Evolutionary conservation across 2,888 invertebrate genomes (phyloP).

Genomic region (Xanthorhoe spadicearia): DNA sequence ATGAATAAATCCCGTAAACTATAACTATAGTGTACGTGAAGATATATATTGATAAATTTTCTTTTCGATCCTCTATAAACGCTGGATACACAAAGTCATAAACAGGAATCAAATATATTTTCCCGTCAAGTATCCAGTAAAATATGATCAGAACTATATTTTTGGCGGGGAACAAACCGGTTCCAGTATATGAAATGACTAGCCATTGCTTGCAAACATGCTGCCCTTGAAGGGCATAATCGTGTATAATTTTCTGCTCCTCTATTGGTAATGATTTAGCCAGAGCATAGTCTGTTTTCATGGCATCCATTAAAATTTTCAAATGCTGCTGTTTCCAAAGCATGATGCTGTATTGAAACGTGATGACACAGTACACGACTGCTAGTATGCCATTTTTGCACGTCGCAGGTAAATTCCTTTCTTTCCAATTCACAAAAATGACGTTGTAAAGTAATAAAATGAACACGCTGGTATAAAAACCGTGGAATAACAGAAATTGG

Average conservation of each 20-base stretch:
- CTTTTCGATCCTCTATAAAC: neutral
- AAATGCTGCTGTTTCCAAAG: neutral
- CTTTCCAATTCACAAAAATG: neutral
- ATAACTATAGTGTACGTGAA: neutral
- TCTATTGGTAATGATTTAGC: neutral
- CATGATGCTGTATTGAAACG: neutral
- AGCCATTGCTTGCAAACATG: constrained; percentile 1
- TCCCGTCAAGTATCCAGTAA: neutral
- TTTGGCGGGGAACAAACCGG: neutral
- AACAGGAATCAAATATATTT: neutral
- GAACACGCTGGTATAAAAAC: neutral
- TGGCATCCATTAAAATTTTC: neutral
- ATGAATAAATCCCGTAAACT: neutral
- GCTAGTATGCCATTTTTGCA: neutral
- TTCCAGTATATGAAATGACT: neutral
- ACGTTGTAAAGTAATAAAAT: neutral
- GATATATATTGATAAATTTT: neutral
- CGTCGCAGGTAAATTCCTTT: neutral
- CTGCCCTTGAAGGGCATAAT: neutral
- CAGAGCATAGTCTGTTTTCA: neutral
- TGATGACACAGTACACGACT: neutral
- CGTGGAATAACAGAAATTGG: neutral
- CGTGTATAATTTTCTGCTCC: neutral
- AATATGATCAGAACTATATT: neutral
- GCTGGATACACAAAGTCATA: neutral